phyloP scores from a whole-genome alignment of 2,113 vertebrate genomes.

The Gambusia holbrooki region DNA sequence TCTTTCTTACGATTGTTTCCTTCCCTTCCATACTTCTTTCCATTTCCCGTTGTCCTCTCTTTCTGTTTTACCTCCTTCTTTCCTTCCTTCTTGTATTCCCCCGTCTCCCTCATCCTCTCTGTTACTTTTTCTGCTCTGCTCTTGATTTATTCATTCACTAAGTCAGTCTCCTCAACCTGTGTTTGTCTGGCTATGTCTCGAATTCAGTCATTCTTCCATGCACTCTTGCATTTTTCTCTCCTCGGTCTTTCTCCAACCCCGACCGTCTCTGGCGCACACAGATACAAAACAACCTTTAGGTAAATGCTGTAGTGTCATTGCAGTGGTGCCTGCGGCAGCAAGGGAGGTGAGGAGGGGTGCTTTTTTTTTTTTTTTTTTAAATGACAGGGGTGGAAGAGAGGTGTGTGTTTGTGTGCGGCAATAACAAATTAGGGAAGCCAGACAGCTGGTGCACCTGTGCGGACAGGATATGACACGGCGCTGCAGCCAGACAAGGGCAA shows the following conservation, averaged over 20 bases:
- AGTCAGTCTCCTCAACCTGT: conserved; percentile 18
- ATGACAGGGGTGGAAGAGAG: conserved; percentile 50
- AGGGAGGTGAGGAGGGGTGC: conserved; percentile 47
- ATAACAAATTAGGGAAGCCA: conserved; percentile 55
- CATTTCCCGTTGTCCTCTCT: neutral
- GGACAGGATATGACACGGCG: conserved; percentile 71
- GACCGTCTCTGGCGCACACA: conserved; percentile 16
- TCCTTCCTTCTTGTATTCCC: neutral
- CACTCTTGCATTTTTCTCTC: conserved; percentile 6
- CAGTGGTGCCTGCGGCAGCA: conserved; percentile 68
- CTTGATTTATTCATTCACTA: conserved; percentile 17
- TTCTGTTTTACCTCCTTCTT: neutral
- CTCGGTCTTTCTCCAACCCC: neutral
- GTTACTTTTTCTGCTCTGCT: neutral
- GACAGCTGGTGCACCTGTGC: conserved; percentile 71
- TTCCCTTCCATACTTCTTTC: neutral
- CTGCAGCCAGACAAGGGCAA: conserved; percentile 66
- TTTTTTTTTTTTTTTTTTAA: conserved; percentile 43
- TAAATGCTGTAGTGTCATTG: conserved; percentile 56
- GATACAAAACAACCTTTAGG: conserved; percentile 39
- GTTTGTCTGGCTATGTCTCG: conserved; percentile 36
- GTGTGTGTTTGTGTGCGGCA: conserved; percentile 41
- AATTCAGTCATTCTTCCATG: conserved; percentile 21
- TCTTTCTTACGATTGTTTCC: neutral
- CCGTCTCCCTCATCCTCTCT: neutral